Evolutionary conservation across 2,888 invertebrate genomes (phyloP), one percentile per base, ranked within the genome.

Genomic region (Archaeoteleia sp.): DNA sequence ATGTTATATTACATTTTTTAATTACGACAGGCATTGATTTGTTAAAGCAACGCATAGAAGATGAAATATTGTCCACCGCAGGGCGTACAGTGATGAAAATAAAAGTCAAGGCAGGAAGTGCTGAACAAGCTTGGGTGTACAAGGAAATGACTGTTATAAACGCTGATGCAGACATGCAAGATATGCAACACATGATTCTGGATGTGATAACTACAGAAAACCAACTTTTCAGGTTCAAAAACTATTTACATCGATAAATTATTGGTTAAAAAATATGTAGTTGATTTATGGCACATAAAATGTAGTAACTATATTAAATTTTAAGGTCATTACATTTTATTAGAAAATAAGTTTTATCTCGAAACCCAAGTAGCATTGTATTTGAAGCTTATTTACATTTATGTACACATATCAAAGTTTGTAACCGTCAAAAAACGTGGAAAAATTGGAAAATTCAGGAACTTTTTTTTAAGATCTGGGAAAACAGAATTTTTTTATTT

Each of bases 61-160:
- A 86, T 17, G 81, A 86, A 49, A 77, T 93, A 25, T 75, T 92
- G 9, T 67, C 79, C 25, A 82, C 84, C 4, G 90, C 90, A 0
- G 88, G 87, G 13, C 85, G 89, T 25, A 82, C 84, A 37, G 82
- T 86, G 51, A 84, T 90, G 40, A 87, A 83, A 42, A 87, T 92
- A 69, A 86, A 88, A 54, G 88, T 91, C n/a, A 85, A 86, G 45
- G 87, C 86, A 65, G 91, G 91, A 12, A 88, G 90, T n/a, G 76
- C 82, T 1, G 89, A 88, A 78, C 86, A 87, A 77, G 84, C 87
- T 0, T 92, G 92, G 92, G 79, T 93, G 13, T 89, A 90, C 72
- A 90, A 90, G 76, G 88, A 92, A 79, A 86, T 90, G 0, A 88
- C 90, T 0, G 90, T 93, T 1, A 85, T 86, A 1, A 79, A 86